Evolutionary conservation across 2,797 vertebrate species (phyloP).

Genomic region (Pachyuromys duprasi): DNA sequence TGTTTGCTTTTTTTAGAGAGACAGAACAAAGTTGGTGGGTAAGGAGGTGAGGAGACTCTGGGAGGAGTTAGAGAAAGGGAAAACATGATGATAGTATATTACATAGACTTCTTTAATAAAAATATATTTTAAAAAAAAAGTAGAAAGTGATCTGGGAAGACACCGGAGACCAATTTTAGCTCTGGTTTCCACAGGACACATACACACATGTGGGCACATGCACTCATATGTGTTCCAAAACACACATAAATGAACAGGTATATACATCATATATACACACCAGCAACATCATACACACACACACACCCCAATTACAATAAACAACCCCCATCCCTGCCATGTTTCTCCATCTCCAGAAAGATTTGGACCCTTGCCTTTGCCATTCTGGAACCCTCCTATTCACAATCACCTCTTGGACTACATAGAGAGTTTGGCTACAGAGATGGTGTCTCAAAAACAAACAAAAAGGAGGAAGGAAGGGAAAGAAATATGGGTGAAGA

Average conservation of each 20-base stretch:
- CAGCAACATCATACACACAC: not conserved
- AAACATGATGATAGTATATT: not conserved
- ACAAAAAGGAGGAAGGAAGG: not conserved
- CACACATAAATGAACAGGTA: not conserved
- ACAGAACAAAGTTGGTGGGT: not conserved
- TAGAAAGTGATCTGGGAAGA: not conserved
- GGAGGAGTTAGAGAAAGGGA: not conserved
- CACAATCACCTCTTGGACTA: not conserved
- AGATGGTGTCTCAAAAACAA: no score
- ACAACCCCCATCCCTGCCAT: not conserved
- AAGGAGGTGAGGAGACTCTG: not conserved
- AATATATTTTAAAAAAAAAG: not conserved
- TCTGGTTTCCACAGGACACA: not conserved
- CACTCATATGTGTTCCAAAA: not conserved
- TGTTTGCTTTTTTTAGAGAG: not conserved
- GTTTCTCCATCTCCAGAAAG: conserved; percentile 18
- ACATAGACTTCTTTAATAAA: not conserved
- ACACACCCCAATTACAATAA: not conserved
- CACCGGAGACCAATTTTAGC: not conserved
- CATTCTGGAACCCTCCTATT: not conserved
- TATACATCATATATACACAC: not conserved
- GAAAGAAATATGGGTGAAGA: not conserved
- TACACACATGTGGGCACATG: not conserved
- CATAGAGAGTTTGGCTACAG: not conserved
- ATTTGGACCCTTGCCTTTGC: not conserved